phyloP scores from a whole-genome alignment of 2,113 vertebrate genomes.

The Neomonachus schauinslandi region DNA sequence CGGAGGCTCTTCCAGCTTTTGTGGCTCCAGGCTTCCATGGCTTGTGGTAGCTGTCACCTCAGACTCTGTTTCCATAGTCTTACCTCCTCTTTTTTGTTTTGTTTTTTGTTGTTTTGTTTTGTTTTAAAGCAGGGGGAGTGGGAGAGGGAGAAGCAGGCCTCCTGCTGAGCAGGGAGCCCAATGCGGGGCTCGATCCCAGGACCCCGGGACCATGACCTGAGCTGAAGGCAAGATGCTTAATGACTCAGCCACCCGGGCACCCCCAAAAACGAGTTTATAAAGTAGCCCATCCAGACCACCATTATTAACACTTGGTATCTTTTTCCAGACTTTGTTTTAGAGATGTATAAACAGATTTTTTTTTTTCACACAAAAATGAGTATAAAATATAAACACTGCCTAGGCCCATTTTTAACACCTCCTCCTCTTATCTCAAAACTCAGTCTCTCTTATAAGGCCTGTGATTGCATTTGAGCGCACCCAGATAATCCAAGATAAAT shows the following conservation, averaged over 20 bases:
- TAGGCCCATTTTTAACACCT: neutral
- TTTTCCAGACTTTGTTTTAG: constrained; percentile 20
- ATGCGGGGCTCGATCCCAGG: too few relatives aligned
- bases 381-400: neutral
- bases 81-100: neutral
- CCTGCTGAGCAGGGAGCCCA: too few relatives aligned
- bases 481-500: neutral
- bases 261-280: neutral
- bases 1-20: neutral
- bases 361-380: neutral
- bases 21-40: neutral
- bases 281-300: neutral
- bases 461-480: neutral
- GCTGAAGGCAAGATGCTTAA: too few relatives aligned
- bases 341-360: neutral
- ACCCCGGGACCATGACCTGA: too few relatives aligned
- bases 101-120: too few relatives aligned
- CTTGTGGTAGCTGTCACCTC: neutral
- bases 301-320: neutral
- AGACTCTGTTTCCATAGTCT: neutral
- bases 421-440: neutral
- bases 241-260: too few relatives aligned
- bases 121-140: too few relatives aligned
- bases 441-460: neutral
- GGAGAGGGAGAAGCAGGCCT: too few relatives aligned